phyloP scores from a whole-genome alignment of 2,797 vertebrate species.

The Naso thynnoides region DNA sequence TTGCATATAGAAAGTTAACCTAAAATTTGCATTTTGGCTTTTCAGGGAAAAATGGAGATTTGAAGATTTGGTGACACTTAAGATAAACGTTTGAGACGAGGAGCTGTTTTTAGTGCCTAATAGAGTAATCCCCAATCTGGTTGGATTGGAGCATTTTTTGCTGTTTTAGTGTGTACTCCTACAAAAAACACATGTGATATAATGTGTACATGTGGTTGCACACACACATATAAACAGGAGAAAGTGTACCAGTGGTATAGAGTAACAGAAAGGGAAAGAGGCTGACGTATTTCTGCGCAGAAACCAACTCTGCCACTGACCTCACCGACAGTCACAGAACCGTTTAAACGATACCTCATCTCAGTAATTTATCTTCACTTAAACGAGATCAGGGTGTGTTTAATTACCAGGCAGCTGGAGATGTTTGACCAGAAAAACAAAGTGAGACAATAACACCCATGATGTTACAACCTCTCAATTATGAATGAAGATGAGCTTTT shows the following conservation, averaged over 20 bases:
- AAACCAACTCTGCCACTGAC: constrained; percentile 8
- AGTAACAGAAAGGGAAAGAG: constrained; percentile 47
- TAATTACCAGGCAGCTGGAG: constrained; percentile 22
- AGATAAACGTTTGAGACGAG: no score
- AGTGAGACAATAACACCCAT: background rate
- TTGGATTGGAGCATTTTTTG: background rate
- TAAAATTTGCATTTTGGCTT: background rate
- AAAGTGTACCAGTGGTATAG: constrained; percentile 14
- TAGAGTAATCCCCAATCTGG: background rate
- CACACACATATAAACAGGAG: background rate
- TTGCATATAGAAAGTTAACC: background rate
- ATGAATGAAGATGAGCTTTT: no score
- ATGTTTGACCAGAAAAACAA: background rate
- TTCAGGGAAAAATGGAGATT: background rate
- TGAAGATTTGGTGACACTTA: background rate
- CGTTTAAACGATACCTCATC: background rate
- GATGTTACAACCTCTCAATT: no score
- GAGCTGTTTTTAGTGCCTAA: background rate
- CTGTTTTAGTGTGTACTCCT: no score
- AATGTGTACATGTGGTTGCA: background rate
- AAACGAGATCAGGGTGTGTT: constrained; percentile 3
- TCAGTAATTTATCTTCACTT: constrained; percentile 39
- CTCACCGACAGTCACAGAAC: background rate
- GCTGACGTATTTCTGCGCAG: background rate
- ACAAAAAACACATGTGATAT: background rate